Evolutionary conservation across 2,888 invertebrate species (phyloP).

Genomic region (Nineta flava): DNA sequence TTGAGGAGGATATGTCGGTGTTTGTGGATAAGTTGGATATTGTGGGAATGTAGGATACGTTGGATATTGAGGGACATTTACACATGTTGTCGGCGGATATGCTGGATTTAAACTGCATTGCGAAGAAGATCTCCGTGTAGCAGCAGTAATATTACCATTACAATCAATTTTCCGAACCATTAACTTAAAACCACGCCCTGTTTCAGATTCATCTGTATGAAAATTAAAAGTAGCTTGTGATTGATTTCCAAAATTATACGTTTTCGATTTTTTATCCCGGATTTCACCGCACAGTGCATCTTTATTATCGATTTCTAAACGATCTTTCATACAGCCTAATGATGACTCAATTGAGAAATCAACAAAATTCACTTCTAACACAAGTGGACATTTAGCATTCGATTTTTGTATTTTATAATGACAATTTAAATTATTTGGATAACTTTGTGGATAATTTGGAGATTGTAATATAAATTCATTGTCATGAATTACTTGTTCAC

Average conservation of each 20-base stretch:
- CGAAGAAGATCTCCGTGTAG: neutral
- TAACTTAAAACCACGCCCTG: neutral
- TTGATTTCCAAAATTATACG: neutral
- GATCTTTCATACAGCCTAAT: constrained; percentile 32
- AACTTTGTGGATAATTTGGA: constrained; percentile 34
- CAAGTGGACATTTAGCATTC: constrained; percentile 32
- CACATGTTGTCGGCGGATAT: neutral
- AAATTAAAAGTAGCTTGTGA: neutral
- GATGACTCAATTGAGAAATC: constrained; percentile 35
- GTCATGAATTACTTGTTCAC: constrained; percentile 13
- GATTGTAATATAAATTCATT: constrained; percentile 32
- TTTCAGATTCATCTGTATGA: neutral
- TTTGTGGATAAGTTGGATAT: neutral
- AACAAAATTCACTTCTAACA: constrained; percentile 38
- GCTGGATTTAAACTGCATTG: neutral
- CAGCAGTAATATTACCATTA: neutral
- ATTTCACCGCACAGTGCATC: constrained; percentile 33
- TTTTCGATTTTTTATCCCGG: neutral
- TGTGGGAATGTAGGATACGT: neutral
- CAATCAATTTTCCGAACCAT: neutral
- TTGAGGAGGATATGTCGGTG: neutral
- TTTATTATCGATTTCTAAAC: constrained; percentile 30
- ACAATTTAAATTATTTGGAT: constrained; percentile 29
- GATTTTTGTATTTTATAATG: constrained; percentile 32
- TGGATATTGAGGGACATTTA: neutral